These are phyloP conservation scores for Heliornis fulica DNA, from an alignment of 2,113 vertebrate genomes.

Conservation along the genomic window DNA sequence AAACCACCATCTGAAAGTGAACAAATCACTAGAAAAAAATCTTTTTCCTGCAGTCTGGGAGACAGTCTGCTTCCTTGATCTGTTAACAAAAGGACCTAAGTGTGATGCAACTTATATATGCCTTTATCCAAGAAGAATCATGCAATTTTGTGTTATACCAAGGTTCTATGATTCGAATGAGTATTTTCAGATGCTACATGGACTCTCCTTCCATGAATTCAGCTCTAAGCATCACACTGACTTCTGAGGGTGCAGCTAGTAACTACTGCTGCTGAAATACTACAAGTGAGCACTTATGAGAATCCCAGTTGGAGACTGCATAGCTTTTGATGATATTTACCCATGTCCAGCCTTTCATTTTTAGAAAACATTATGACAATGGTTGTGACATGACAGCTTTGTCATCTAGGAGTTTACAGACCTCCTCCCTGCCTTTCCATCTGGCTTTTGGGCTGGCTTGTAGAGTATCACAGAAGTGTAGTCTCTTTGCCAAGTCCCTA, in stretches of 20 bases:
- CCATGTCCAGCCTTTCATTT: not conserved
- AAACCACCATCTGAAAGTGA: not conserved
- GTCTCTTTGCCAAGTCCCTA: not conserved
- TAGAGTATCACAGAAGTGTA: not conserved
- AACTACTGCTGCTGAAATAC: not conserved
- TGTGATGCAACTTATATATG: not conserved
- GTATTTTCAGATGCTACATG: not conserved
- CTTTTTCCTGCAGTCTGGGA: not conserved
- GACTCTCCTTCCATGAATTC: not conserved
- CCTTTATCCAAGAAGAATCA: not conserved
- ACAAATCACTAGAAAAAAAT: not conserved
- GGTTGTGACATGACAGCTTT: not conserved
- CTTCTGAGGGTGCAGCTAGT: not conserved
- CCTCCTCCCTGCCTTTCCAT: slow-evolving; percentile 9
- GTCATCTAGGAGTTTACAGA: slow-evolving; percentile 9
- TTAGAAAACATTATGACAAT: not conserved
- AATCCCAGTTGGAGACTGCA: not conserved
- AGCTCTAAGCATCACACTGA: not conserved
- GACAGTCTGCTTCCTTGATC: not conserved
- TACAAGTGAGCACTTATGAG: not conserved
- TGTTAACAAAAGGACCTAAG: not conserved
- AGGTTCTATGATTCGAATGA: not conserved
- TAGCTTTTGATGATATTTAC: not conserved
- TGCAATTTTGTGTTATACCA: not conserved
- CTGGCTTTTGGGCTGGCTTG: not conserved